Percentiles rank a stretch among this genome's conserved stretches.
Conservation (phyloP, 2,797 vertebrate genomes). For the Lophius americanus region DNA sequence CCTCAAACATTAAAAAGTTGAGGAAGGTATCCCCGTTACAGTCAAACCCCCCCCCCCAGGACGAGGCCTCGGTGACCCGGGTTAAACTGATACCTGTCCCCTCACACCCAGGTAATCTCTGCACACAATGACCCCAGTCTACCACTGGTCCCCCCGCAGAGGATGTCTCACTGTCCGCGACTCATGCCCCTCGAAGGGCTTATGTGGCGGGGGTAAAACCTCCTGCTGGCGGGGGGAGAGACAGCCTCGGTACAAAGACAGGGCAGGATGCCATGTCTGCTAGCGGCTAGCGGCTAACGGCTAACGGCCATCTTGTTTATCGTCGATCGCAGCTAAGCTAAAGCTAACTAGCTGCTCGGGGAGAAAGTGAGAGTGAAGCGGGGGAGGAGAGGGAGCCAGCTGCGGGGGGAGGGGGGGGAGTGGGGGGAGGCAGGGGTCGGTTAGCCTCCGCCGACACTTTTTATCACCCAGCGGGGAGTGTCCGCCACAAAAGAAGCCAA, state of each 20-base stretch:
- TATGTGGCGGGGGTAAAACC: background rate
- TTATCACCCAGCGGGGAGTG: slow-evolving; percentile 27
- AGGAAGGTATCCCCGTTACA: background rate
- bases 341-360: slow-evolving; percentile 54
- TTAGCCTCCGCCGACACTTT: slow-evolving; percentile 11
- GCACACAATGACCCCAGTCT: slow-evolving; percentile 28
- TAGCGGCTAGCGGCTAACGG: slow-evolving; percentile 60
- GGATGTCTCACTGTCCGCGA: background rate
- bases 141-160: slow-evolving; percentile 36
- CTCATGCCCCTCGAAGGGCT: background rate
- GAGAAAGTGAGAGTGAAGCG: slow-evolving; percentile 67
- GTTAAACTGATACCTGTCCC: slow-evolving; percentile 29
- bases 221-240: background rate
- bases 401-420: slow-evolving; percentile 20
- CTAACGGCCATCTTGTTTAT: slow-evolving; percentile 85
- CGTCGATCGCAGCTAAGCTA: slow-evolving; percentile 27
- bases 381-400: slow-evolving; percentile 22
- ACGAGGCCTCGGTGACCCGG: too few relatives aligned
- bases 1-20: slow-evolving; percentile 14
- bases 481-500: slow-evolving; percentile 28
- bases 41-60: background rate
- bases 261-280: slow-evolving; percentile 69
- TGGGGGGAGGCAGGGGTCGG: slow-evolving; percentile 1
- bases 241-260: slow-evolving; percentile 67
- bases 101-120: slow-evolving; percentile 51